Base-by-base conservation (phyloP, 2,797 vertebrate species). In the Florisuga fusca region DNA sequence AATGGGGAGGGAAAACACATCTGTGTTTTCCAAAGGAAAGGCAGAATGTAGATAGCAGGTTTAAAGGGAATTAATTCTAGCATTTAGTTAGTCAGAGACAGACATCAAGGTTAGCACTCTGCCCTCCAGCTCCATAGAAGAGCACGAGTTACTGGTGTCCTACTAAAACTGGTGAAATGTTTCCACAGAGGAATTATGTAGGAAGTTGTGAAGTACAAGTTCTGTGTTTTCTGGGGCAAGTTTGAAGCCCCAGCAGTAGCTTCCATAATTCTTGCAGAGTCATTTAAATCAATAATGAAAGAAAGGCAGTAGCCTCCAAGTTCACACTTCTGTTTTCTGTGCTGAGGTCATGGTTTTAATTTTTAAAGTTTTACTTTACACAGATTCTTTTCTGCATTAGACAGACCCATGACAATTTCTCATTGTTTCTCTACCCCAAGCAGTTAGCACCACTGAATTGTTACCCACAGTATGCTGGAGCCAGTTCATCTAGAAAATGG, bases 1-100 rank as follows among this genome's bases (percentile, higher is more conserved):
- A 48, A 97, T 84, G 72, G 95, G 77, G 67, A 96, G 34, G 71
- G 81, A 96, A 97, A 94, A 97, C 58, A 94, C 26, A 9, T 33
- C 74, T 87, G 43, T 64, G 73, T 95, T 95, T 97, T 95, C 66
- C 77, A 86, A 63, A 75, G 79, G 54, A 76, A 93, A 71, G 20
- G 27, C 51, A 48, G 26, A 23, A 41, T 2, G 6, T 4, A 53
- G 27, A 48, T 9, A 51, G 53, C 81, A 63, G 50, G 34, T 20
- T 61, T 83, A 19, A 81, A 83, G 18, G 22, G 21, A 59, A 80
- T 25, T 22, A 46, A 58, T 67, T 50, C 17, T 66, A 86, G n/a
- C 31, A 59, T 91, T 91, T 86, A 87, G 55, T 66, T 92, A 91
- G 86, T 36, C 78, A n/a, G 51, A 77, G 15, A 63, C n/a, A n/a